Percentiles rank a stretch among this genome's conserved stretches.
Conservation (phyloP, 2,113 vertebrate species). For the Gallinago undulata region DNA sequence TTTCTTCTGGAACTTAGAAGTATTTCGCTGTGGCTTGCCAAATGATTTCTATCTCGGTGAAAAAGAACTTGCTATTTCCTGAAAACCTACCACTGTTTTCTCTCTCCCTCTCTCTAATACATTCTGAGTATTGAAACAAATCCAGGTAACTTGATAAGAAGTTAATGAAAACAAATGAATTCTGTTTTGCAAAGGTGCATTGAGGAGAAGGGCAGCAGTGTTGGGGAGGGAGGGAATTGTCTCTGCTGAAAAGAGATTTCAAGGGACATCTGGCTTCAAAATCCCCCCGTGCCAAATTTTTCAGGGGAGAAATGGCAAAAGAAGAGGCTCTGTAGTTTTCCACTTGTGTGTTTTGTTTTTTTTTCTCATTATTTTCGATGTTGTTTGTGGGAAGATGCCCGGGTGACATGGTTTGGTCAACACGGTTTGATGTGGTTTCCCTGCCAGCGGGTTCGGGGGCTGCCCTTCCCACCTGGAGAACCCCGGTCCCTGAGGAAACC, state of each 20-base stretch:
- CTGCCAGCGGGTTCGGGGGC: neutral
- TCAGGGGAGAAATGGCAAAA: neutral
- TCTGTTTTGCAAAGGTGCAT: conserved; percentile 35
- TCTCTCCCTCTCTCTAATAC: conserved; percentile 42
- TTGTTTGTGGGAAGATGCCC: neutral
- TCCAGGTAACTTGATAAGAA: conserved; percentile 77
- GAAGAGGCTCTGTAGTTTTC: neutral
- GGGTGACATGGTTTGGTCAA: neutral
- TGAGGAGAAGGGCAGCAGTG: conserved; percentile 8
- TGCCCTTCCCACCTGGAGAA: rapidly evolving
- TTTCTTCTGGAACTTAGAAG: conserved; percentile 74
- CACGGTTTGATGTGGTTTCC: rapidly evolving
- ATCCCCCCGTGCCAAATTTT: neutral
- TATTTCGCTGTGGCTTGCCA: conserved; percentile 79
- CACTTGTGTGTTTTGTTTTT: neutral
- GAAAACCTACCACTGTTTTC: conserved; percentile 69
- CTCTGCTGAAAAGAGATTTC: neutral
- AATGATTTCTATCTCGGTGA: conserved; percentile 83
- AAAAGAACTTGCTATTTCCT: conserved; percentile 86
- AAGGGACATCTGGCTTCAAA: neutral
- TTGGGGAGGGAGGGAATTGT: neutral
- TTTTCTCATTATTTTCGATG: neutral
- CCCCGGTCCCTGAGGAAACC: neutral
- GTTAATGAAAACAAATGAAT: conserved; percentile 72
- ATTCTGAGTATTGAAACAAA: conserved; percentile 77